Percentiles rank a stretch among this genome's conserved stretches.
Evolutionary conservation across 1,140 invertebrate genomes (phyloP).

Genomic region (Camponotus pennsylvanicus): DNA sequence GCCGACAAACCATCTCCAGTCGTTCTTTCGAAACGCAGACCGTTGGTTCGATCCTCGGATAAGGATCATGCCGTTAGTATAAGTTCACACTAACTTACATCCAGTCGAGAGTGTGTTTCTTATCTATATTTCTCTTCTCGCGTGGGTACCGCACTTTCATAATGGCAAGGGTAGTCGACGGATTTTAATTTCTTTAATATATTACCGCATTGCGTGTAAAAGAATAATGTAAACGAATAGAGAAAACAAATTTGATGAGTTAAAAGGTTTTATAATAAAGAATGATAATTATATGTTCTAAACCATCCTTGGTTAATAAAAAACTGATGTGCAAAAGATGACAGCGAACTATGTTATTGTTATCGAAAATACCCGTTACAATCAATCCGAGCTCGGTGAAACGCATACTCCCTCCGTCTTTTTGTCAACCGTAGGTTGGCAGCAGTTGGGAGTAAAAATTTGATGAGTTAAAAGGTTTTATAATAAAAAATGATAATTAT

Average conservation of each 20-base stretch:
- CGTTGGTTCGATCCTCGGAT: background rate
- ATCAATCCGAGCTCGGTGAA: too few relatives aligned
- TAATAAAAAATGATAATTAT: too few relatives aligned
- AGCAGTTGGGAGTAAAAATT: too few relatives aligned
- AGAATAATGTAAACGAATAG: background rate
- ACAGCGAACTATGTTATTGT: too few relatives aligned
- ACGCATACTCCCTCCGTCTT: too few relatives aligned
- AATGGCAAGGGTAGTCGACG: background rate
- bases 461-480: too few relatives aligned
- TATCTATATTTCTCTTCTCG: background rate
- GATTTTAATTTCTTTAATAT: constrained; percentile 1
- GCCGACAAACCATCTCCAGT: constrained; percentile 6
- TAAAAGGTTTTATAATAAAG: background rate
- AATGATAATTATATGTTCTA: too few relatives aligned
- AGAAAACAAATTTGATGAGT: background rate
- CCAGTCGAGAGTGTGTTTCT: background rate
- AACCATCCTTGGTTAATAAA: too few relatives aligned
- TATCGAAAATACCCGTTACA: too few relatives aligned
- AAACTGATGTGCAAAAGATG: too few relatives aligned
- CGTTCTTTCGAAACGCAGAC: too few relatives aligned
- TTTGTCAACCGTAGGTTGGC: too few relatives aligned
- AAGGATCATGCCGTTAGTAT: background rate
- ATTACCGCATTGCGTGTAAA: background rate
- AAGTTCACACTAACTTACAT: constrained; percentile 36
- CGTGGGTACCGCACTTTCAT: background rate